phyloP scores from a whole-genome alignment of 2,888 invertebrate genomes.

The Xestia ashworthii region DNA sequence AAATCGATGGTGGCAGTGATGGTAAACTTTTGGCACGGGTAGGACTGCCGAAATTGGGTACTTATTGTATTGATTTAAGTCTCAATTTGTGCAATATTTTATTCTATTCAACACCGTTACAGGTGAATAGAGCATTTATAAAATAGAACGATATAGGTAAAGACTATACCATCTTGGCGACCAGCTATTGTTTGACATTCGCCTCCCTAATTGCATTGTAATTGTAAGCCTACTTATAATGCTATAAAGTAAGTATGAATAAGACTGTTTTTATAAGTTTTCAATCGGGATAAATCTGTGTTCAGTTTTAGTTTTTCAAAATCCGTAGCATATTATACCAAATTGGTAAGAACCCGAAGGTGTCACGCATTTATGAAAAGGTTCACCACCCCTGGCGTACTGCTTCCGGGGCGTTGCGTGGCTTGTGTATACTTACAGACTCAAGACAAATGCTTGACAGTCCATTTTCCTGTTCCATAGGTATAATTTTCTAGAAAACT shows the following conservation, averaged over 20 bases:
- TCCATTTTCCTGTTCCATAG: conserved; percentile 39
- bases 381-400: conserved; percentile 17
- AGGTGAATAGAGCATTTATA: background rate
- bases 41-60: background rate
- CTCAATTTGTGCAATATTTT: background rate
- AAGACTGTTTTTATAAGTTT: background rate
- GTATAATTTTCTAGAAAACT: conserved; percentile 52
- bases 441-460: conserved; percentile 43
- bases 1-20: conserved; percentile 56
- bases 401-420: conserved; percentile 48
- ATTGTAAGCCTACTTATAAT: background rate
- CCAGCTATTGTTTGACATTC: background rate
- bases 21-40: conserved; percentile 12
- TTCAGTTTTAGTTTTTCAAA: too few species aligned
- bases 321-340: background rate
- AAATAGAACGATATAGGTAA: background rate
- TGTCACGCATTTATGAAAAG: conserved; percentile 11
- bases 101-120: background rate
- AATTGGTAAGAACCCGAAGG: background rate
- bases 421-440: conserved; percentile 24
- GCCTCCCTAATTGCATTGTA: background rate
- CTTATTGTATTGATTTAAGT: background rate
- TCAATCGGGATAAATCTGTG: background rate
- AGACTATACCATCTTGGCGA: background rate
- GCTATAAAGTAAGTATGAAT: background rate